Conservation (phyloP, 2,888 invertebrate species). For the Cynaeus angustus region DNA sequence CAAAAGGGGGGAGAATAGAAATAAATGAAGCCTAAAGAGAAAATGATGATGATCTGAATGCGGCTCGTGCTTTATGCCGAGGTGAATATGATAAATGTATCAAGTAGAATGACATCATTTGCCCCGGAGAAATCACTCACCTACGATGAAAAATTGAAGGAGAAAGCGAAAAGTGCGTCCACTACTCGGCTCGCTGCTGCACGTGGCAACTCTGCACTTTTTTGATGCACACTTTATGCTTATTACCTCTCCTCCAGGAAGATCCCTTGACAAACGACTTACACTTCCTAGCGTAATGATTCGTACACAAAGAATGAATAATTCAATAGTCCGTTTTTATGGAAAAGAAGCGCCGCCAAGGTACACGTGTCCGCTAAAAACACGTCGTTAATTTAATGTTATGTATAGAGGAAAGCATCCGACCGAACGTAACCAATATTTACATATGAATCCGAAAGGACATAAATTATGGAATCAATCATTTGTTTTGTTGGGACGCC, state of each 20-base stretch:
- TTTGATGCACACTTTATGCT: too few species aligned
- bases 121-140: constrained; percentile 45
- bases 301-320: constrained; percentile 70
- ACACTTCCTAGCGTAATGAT: constrained; percentile 69
- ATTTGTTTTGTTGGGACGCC: constrained; percentile 42
- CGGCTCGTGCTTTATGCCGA: constrained; percentile 57
- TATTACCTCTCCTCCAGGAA: background rate
- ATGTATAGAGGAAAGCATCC: constrained; percentile 56
- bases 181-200: background rate
- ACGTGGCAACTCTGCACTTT: too few species aligned
- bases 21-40: constrained; percentile 72
- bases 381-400: constrained; percentile 59
- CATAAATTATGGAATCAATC: constrained; percentile 52
- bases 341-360: constrained; percentile 22
- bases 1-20: constrained; percentile 63
- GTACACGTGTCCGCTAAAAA: constrained; percentile 48
- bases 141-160: constrained; percentile 36
- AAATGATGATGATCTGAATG: constrained; percentile 71
- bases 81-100: constrained; percentile 66
- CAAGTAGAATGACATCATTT: constrained; percentile 55
- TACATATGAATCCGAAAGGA: constrained; percentile 60
- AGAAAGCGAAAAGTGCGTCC: background rate
- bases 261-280: constrained; percentile 49
- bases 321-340: constrained; percentile 61
- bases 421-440: constrained; percentile 59